These are phyloP conservation scores for Mastomys coucha DNA, from an alignment of 2,113 vertebrate genomes.

Conservation along the genomic window DNA sequence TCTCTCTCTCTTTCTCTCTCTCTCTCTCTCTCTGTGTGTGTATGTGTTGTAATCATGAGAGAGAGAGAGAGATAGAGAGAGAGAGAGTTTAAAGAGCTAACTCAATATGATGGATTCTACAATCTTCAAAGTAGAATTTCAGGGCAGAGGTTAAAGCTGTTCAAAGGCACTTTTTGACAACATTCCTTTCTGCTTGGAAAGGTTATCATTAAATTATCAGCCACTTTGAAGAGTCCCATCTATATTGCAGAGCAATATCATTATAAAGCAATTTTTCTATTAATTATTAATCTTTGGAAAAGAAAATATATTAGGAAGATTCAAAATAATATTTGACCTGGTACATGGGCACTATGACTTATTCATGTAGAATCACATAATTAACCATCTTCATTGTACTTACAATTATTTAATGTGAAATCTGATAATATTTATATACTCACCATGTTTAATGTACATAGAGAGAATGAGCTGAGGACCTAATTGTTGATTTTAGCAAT, in stretches of 20 bases:
- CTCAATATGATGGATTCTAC: not conserved
- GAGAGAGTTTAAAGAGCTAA: not conserved
- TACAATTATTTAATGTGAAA: not conserved
- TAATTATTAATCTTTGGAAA: not conserved
- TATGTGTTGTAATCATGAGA: not conserved
- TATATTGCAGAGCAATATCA: not conserved
- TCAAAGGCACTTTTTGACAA: fast-evolving
- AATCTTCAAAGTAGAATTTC: not conserved
- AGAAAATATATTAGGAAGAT: not conserved
- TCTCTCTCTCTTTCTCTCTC: not conserved
- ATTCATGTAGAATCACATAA: not conserved
- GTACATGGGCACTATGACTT: not conserved
- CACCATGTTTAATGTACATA: not conserved
- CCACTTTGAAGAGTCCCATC: not conserved
- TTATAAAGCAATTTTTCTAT: not conserved
- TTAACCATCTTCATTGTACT: not conserved
- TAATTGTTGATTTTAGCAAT: not conserved
- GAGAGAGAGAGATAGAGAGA: not conserved
- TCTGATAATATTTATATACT: not conserved
- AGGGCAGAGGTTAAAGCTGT: fast-evolving
- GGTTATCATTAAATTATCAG: not conserved
- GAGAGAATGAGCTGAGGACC: not conserved
- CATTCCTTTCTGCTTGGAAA: not conserved
- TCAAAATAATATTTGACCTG: not conserved
- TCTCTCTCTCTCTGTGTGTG: no score